These are phyloP conservation scores for Theretra japonica DNA, from an alignment of 2,888 invertebrate genomes.

Conservation along the genomic window DNA sequence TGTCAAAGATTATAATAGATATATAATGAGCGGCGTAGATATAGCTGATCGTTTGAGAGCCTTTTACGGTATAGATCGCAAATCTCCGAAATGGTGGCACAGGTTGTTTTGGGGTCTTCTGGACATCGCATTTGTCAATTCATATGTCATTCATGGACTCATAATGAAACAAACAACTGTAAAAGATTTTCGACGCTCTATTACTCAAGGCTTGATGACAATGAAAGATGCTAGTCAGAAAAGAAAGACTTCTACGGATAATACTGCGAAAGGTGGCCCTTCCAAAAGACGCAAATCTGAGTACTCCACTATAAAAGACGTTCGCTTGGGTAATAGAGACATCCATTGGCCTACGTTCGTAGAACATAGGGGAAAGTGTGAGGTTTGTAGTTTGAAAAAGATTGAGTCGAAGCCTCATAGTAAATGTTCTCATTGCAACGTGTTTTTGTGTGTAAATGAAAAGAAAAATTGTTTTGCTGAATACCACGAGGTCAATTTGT, in stretches of 20 bases:
- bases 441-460: too few species aligned
- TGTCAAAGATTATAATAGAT: conserved; percentile 42
- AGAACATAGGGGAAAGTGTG: too few species aligned
- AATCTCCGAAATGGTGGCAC: conserved; percentile 56
- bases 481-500: too few species aligned
- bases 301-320: too few species aligned
- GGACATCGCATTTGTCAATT: conserved; percentile 45
- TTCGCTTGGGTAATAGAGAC: too few species aligned
- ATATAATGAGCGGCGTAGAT: conserved; percentile 46
- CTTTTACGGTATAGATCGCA: conserved; percentile 50
- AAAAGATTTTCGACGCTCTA: conserved; percentile 39
- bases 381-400: too few species aligned
- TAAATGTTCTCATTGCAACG: too few species aligned
- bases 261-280: too few species aligned
- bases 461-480: too few species aligned
- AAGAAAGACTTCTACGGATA: conserved; percentile 33
- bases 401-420: too few species aligned
- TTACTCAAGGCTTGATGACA: conserved; percentile 40
- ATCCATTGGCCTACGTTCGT: too few species aligned
- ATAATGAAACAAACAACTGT: conserved; percentile 40
- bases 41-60: conserved; percentile 53
- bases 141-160: conserved; percentile 43
- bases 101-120: conserved; percentile 55
- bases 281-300: too few species aligned
- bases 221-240: conserved; percentile 44